Base-by-base conservation (phyloP, 2,888 invertebrate species). In the Cancer borealis region DNA sequence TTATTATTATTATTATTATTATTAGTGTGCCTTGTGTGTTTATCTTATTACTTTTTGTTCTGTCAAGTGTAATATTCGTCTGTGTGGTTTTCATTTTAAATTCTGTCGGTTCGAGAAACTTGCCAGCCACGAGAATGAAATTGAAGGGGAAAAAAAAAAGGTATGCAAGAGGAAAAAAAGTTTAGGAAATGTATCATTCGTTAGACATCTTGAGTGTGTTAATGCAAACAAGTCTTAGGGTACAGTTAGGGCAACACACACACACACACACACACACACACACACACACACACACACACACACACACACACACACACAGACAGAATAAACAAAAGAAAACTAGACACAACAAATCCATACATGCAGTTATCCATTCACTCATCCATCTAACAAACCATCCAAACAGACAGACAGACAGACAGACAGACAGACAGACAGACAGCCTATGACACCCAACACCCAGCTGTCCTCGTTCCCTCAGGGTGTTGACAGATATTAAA, bases 401-500 rank as follows among this genome's bases (percentile, higher is more conserved):
- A 73, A n/a, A 26, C 88, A 88, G 45, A 88, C 45, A 14, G 88
- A 45, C 5, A n/a, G 88, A 88, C 88, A 88, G 88, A 45, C 3
- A n/a, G 14, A 88, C 17, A 45, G 88, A 88, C 21, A n/a, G 88
- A 21, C 90, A 1, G 90, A 54, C 39, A 49, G 60, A 6, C 60
- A 60, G 90, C 21, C 54, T 90, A 30, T 39, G 93, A n/a, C 90
- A 93, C 91, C 84, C 93, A 79, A 93, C 93, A 93, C 92, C 90
- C 89, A 60, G 91, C 49, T 73, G 60, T 54, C 73, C 93, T n/a
- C 39, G 92, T 39, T 39, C 39, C 92, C 92, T 3, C 66, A 10
- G 92, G 92, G 49, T 73, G 93, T 93, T 91, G 84, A 84, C 91
- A 90, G 93, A 93, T 93, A 93, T 93, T 93, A 93, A 90, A 93